A percentile compares a stretch with the other conserved stretches of the same genome.
phyloP scores from a whole-genome alignment of 2,888 invertebrate genomes.

The Nemurella pictetii region DNA sequence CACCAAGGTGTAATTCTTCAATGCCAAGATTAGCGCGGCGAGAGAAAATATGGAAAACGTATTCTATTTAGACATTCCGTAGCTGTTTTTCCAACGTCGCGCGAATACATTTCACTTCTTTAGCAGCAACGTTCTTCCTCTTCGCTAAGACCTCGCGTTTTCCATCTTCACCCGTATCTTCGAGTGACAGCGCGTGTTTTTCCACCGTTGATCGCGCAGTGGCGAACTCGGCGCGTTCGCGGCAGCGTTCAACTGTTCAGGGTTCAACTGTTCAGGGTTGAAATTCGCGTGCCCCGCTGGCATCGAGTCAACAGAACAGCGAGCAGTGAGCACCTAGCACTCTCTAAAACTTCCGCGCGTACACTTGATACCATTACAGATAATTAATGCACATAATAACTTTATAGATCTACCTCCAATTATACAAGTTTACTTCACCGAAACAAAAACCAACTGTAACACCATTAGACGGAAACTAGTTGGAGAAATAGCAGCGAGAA shows the following conservation, averaged over 20 bases:
- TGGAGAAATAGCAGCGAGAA: neutral
- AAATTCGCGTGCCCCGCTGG: too few relatives aligned
- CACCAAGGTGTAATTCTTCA: conserved; percentile 15
- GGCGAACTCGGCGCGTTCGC: neutral
- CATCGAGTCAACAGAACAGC: too few relatives aligned
- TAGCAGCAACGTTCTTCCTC: conserved; percentile 1
- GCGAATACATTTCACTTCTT: neutral
- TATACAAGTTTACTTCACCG: neutral
- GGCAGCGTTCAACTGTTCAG: too few relatives aligned
- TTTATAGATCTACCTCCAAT: neutral
- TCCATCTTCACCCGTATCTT: conserved; percentile 18
- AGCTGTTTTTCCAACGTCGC: conserved; percentile 1
- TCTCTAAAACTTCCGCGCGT: too few relatives aligned
- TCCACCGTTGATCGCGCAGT: neutral
- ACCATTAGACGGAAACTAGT: neutral
- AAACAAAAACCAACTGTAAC: neutral
- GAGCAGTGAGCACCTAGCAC: too few relatives aligned
- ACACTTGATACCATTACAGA: too few relatives aligned
- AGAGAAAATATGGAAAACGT: conserved; percentile 19
- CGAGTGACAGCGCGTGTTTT: neutral
- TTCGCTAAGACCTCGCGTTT: neutral
- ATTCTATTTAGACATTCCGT: conserved; percentile 9
- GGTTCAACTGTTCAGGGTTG: too few relatives aligned
- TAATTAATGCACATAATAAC: neutral
- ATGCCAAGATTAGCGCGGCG: conserved; percentile 1